Evolutionary conservation across 2,888 invertebrate species (phyloP).

Genomic region (Odontocerum albicorne): DNA sequence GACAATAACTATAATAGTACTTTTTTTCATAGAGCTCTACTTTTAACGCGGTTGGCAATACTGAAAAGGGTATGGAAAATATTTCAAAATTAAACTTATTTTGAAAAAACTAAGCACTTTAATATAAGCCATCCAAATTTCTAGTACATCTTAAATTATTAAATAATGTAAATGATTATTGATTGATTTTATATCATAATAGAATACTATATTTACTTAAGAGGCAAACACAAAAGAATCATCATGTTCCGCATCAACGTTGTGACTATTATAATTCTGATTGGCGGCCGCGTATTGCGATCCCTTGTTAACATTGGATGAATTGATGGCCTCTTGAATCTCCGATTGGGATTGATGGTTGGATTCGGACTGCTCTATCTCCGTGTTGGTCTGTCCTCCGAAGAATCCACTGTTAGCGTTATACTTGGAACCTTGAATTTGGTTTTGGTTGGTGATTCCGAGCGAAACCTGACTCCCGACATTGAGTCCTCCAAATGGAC

Average conservation of each 20-base stretch:
- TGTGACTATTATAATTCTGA: constrained; percentile 6
- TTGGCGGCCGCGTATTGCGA: constrained; percentile 2
- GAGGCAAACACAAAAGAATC: neutral
- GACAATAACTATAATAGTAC: no score
- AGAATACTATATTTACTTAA: no score
- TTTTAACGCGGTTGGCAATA: no score
- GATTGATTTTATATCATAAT: no score
- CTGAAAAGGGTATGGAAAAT: no score
- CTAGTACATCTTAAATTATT: no score
- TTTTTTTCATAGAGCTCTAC: no score
- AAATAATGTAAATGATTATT: no score
- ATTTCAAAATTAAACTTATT: no score
- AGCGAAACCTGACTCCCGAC: constrained; percentile 1
- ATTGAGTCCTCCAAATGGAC: neutral
- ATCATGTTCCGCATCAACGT: neutral
- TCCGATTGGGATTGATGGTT: constrained; percentile 23
- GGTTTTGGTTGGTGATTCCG: neutral
- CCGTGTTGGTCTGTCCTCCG: constrained; percentile 24
- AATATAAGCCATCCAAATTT: no score
- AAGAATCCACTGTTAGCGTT: constrained; percentile 10
- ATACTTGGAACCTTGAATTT: constrained; percentile 4
- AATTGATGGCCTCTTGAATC: constrained; percentile 13
- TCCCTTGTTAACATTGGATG: constrained; percentile 16
- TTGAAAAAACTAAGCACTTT: no score
- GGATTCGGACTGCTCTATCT: constrained; percentile 29